These are phyloP conservation scores for Tenthredo notha DNA, from an alignment of 2,888 invertebrate genomes.

Conservation along the genomic window DNA sequence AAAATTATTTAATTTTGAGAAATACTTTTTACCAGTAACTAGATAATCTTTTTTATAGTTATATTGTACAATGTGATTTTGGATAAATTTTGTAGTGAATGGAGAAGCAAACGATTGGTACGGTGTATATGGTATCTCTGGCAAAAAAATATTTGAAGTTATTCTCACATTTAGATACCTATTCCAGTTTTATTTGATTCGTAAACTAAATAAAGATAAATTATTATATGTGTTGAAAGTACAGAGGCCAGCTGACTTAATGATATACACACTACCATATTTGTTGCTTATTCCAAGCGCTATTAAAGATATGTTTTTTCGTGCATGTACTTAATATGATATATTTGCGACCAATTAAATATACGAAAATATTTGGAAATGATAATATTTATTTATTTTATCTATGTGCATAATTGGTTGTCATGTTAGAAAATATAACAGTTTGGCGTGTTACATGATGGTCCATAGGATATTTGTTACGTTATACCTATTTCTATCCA, in stretches of 20 bases:
- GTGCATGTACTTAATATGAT: slow-evolving; percentile 21
- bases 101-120: not conserved
- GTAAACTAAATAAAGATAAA: not conserved
- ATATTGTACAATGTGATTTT: slow-evolving; percentile 14
- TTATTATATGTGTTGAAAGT: not conserved
- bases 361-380: slow-evolving; percentile 45
- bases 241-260: not conserved
- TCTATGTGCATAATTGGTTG: slow-evolving; percentile 30
- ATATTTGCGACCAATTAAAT: not conserved
- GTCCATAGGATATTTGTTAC: slow-evolving; percentile 7
- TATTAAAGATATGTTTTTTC: not conserved
- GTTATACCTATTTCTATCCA: slow-evolving; percentile 2
- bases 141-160: not conserved
- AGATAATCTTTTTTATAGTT: not conserved
- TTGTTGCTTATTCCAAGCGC: not conserved
- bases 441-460: slow-evolving; percentile 18
- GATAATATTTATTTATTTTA: slow-evolving; percentile 26
- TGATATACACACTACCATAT: not conserved
- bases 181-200: not conserved
- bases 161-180: not conserved
- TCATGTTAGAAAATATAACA: slow-evolving; percentile 6
- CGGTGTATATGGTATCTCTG: not conserved
- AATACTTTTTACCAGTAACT: not conserved
- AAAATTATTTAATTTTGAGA: not conserved
- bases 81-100: not conserved